Percentiles rank a stretch among this genome's conserved stretches.
Conservation (phyloP, 2,113 vertebrate genomes). For the Indicator indicator region DNA sequence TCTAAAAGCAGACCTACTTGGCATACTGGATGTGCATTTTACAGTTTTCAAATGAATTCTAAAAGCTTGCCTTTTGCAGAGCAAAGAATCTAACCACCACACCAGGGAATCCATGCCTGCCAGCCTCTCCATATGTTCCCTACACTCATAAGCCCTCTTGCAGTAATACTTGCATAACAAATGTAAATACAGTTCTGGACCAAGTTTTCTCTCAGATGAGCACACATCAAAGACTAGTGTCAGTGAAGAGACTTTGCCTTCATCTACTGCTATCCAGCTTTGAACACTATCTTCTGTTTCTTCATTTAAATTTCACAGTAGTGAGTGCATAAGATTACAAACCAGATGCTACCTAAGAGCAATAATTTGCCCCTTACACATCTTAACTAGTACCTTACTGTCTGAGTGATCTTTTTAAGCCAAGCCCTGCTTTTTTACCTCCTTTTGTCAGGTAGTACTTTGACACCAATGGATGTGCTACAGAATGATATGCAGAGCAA, state of each 20-base stretch:
- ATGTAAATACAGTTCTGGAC: constrained; percentile 72
- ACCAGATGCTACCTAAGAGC: not conserved
- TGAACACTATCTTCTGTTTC: constrained; percentile 30
- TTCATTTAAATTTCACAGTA: constrained; percentile 51
- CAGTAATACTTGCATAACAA: constrained; percentile 73
- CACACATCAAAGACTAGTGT: constrained; percentile 71
- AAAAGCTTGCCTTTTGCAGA: constrained; percentile 67
- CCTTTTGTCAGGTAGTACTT: not conserved
- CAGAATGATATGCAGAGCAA: not conserved
- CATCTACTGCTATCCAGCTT: constrained; percentile 44
- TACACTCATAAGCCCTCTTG: constrained; percentile 55
- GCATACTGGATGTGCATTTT: constrained; percentile 47
- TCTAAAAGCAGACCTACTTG: constrained; percentile 62
- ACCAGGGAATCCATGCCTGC: constrained; percentile 70
- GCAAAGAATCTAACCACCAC: constrained; percentile 60
- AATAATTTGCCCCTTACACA: not conserved
- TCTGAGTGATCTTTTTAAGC: not conserved
- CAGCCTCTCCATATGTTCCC: constrained; percentile 75
- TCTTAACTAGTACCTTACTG: not conserved
- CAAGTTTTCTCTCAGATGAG: constrained; percentile 73
- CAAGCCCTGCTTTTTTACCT: not conserved
- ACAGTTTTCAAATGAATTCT: constrained; percentile 71
- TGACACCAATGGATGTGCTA: not conserved
- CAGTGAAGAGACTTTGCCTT: constrained; percentile 62
- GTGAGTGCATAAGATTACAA: constrained; percentile 11